Base-by-base conservation (phyloP, 30 jellyfish, hydroid and myxozoan species). In the Mastigias papua region DNA sequence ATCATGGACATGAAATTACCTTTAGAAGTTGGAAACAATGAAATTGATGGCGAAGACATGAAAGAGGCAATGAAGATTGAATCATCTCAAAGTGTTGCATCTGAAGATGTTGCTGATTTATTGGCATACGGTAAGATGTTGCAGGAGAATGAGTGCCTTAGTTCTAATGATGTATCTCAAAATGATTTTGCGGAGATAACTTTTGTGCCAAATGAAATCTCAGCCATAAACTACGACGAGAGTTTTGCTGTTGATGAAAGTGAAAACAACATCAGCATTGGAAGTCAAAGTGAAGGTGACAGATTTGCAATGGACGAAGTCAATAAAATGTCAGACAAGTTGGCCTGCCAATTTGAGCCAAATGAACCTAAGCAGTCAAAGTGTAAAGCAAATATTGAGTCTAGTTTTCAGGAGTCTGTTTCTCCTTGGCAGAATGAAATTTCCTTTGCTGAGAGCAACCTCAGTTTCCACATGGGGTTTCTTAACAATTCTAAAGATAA, bases 91-190 rank as follows among this genome's bases (percentile, higher is more conserved):
- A 83, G 86, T 75, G 72, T 70, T 28, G 86, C 93, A 23, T 48
- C 93, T 1, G 84, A 69, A 19, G 93, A 83, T 63, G 32, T 83
- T 16, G 78, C 34, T 3, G 93, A 70, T 21, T 37, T 83, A 86
- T 73, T 83, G 81, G 80, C 76, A 9, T 83, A 83, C 54, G 93
- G 93, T 3, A 80, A 42, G 0, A 34, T 54, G 25, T 30, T 83
- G 48, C 37, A 77, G 80, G 86, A 70, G 13, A 49, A 34, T 1
- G 33, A 68, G 33, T 33, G 23, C 17, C 62, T 67, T 0, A 61
- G 83, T 35, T 51, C 27, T 37, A n/a, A 37, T 10, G 57, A 49
- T 34, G 34, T 78, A 23, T 15, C 88, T 0, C 34, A 57, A 13
- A 16, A 51, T 51, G 25, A 63, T 11, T 2, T 5, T 23, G 74